Evolutionary conservation across 2,888 invertebrate species (phyloP).

Genomic region (Ichneumoninae sp.): DNA sequence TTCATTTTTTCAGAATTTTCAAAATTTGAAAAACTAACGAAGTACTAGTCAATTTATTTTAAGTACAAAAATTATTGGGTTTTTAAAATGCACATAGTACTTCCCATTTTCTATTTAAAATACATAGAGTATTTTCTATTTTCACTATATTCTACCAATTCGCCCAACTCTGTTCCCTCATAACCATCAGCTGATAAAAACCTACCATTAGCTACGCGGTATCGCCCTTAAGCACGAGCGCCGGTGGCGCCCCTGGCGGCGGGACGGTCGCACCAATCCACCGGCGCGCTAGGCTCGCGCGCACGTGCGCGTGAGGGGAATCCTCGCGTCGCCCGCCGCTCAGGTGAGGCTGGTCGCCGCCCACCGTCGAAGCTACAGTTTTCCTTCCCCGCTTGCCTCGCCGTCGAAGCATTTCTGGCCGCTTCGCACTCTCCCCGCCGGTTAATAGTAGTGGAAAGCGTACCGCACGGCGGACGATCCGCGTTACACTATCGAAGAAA

Average conservation of each 20-base stretch:
- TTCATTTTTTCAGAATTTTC: too few relatives aligned
- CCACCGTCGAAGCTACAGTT: slow-evolving; percentile 7
- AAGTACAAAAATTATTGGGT: too few relatives aligned
- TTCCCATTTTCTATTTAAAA: too few relatives aligned
- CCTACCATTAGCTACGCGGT: background rate
- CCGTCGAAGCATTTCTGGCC: background rate
- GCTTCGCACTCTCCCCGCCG: slow-evolving; percentile 7
- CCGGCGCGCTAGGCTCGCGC: slow-evolving; percentile 32
- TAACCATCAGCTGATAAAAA: background rate
- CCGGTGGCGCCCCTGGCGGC: background rate
- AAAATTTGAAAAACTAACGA: too few relatives aligned
- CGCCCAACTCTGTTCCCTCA: too few relatives aligned
- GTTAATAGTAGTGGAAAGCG: slow-evolving; percentile 1
- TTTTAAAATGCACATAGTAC: too few relatives aligned
- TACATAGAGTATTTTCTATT: too few relatives aligned
- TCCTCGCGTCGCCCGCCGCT: slow-evolving; percentile 11
- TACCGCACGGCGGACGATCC: background rate
- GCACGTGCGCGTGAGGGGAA: slow-evolving; percentile 48
- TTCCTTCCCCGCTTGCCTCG: background rate
- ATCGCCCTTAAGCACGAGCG: background rate
- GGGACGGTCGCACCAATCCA: background rate
- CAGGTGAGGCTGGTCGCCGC: slow-evolving; percentile 37
- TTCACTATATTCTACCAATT: too few relatives aligned
- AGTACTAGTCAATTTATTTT: too few relatives aligned
- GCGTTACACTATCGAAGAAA: slow-evolving; percentile 16